These are phyloP conservation scores for Ammodytes marinus DNA, from an alignment of 2,113 vertebrate species.

Conservation along the genomic window DNA sequence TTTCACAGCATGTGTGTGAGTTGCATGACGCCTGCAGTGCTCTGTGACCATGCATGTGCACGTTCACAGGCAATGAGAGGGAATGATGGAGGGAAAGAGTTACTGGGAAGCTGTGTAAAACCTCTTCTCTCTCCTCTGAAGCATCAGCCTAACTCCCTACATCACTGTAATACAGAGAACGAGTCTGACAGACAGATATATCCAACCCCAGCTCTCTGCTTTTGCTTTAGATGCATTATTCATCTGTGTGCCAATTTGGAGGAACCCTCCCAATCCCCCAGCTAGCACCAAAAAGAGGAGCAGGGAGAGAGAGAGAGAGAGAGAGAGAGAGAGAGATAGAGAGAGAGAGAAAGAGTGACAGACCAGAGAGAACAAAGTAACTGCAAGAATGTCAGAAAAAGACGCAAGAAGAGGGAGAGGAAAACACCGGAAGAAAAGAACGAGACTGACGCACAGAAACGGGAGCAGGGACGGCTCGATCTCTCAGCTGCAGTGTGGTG, in stretches of 20 bases:
- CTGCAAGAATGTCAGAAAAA: slow-evolving; percentile 50
- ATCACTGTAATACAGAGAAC: slow-evolving; percentile 70
- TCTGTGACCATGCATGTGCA: slow-evolving; percentile 32
- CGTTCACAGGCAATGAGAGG: slow-evolving; percentile 33
- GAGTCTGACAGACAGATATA: slow-evolving; percentile 77
- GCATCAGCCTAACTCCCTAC: slow-evolving; percentile 64
- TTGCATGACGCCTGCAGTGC: slow-evolving; percentile 20
- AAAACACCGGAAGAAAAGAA: slow-evolving; percentile 72
- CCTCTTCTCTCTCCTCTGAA: slow-evolving; percentile 57
- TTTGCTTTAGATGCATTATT: slow-evolving; percentile 84
- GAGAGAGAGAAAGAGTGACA: slow-evolving; percentile 48
- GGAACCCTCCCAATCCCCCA: slow-evolving; percentile 78
- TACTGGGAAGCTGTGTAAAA: slow-evolving; percentile 49
- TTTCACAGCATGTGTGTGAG: slow-evolving; percentile 8
- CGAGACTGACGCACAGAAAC: slow-evolving; percentile 53
- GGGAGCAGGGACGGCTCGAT: slow-evolving; percentile 45
- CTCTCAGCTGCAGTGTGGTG: slow-evolving; percentile 61
- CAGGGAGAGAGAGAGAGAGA: slow-evolving; percentile 25
- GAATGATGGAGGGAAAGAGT: slow-evolving; percentile 44
- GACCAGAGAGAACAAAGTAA: slow-evolving; percentile 58
- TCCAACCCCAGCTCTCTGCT: slow-evolving; percentile 72
- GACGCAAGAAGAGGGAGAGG: slow-evolving; percentile 34
- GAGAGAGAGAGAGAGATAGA: slow-evolving; percentile 29
- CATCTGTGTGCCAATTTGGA: slow-evolving; percentile 84
- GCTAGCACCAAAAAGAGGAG: slow-evolving; percentile 70